phyloP scores from a whole-genome alignment of 2,888 invertebrate genomes.

The Mesorhabditis belari region DNA sequence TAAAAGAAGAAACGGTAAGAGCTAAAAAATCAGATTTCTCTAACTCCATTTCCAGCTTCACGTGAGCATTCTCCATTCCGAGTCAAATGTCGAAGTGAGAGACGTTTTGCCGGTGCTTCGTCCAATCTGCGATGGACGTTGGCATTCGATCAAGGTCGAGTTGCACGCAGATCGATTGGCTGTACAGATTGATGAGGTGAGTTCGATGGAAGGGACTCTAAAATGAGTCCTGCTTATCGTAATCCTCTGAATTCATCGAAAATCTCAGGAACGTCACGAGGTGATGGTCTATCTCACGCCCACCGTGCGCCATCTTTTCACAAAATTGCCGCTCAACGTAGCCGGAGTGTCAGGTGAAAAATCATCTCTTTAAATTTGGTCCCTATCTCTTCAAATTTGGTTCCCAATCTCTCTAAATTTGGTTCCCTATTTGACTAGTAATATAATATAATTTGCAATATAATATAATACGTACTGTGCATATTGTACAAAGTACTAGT shows the following conservation, averaged over 20 bases:
- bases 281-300: slow-evolving; percentile 14
- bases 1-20: background rate
- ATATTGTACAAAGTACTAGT: too few relatives aligned
- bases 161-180: slow-evolving; percentile 13
- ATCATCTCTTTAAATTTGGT: background rate
- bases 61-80: slow-evolving; percentile 12
- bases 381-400: background rate
- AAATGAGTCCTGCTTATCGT: background rate
- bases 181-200: slow-evolving; percentile 9
- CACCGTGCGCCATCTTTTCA: slow-evolving; percentile 15
- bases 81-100: slow-evolving; percentile 9
- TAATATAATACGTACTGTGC: too few relatives aligned
- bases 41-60: slow-evolving; percentile 5
- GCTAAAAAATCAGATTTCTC: background rate
- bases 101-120: slow-evolving; percentile 15
- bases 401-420: background rate
- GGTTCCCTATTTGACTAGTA: background rate
- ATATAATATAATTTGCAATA: background rate
- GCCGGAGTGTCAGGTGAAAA: slow-evolving; percentile 29
- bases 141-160: slow-evolving; percentile 32
- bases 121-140: slow-evolving; percentile 33
- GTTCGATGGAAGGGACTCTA: background rate
- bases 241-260: slow-evolving; percentile 1
- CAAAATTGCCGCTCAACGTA: slow-evolving; percentile 27
- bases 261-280: slow-evolving; percentile 11